Percentiles rank a stretch among this genome's conserved stretches.
Conservation (phyloP, 1,140 invertebrate species). For the Heliothis subflexa region DNA sequence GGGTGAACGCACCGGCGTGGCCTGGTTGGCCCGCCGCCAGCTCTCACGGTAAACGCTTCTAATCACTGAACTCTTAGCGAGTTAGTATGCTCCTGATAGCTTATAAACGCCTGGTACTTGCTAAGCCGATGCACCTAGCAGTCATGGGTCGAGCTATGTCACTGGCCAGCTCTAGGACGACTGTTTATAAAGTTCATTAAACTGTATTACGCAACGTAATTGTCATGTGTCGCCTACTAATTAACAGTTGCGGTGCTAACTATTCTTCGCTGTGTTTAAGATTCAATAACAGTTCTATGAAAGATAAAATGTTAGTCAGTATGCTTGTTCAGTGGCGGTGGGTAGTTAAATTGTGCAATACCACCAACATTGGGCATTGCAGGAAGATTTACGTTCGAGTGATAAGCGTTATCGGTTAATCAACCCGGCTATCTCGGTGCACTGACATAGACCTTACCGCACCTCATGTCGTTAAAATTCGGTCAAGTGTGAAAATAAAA, state of each 20-base stretch:
- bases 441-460: conserved; percentile 72
- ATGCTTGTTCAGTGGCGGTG: neutral
- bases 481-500: conserved; percentile 40
- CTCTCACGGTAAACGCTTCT: conserved; percentile 77
- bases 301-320: neutral
- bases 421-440: conserved; percentile 66
- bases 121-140: conserved; percentile 65
- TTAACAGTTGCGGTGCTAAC: conserved; percentile 17
- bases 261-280: neutral
- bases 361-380: conserved; percentile 50
- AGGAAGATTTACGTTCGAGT: conserved; percentile 63
- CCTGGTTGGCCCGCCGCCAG: conserved; percentile 78
- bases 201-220: conserved; percentile 41
- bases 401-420: conserved; percentile 77
- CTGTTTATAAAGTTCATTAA: conserved; percentile 48
- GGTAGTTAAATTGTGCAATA: conserved; percentile 62
- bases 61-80: conserved; percentile 69
- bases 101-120: conserved; percentile 77
- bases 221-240: conserved; percentile 39
- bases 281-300: conserved; percentile 9
- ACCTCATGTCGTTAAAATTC: conserved; percentile 27
- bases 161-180: conserved; percentile 49
- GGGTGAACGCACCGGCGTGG: conserved; percentile 77
- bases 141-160: conserved; percentile 39
- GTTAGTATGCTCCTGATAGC: conserved; percentile 72